Conservation (phyloP, 2,888 invertebrate species). For the Sceliomorpha sp. region DNA sequence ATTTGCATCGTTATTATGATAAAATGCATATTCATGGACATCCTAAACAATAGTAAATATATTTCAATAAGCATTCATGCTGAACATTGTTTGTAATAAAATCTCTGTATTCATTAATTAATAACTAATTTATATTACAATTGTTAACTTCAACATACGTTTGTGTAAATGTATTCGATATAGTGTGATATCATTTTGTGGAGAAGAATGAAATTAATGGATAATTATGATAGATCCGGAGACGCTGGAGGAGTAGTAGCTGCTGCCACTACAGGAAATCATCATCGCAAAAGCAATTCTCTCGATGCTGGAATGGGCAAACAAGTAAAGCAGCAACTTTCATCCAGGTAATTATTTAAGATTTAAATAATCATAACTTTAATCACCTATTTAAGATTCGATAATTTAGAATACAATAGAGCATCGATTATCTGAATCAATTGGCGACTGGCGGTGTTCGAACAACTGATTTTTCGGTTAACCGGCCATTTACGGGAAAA, state of each 20-base stretch:
- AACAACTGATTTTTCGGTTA: too few relatives aligned
- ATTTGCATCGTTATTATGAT: too few relatives aligned
- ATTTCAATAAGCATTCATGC: too few relatives aligned
- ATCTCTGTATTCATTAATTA: background rate
- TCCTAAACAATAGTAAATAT: too few relatives aligned
- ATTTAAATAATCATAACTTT: too few relatives aligned
- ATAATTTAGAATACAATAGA: background rate
- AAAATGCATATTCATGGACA: too few relatives aligned
- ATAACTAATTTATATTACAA: constrained; percentile 1
- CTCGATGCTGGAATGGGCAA: constrained; percentile 85
- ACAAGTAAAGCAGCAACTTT: constrained; percentile 81
- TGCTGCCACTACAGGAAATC: constrained; percentile 75
- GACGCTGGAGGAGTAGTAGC: constrained; percentile 71
- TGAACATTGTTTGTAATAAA: too few relatives aligned
- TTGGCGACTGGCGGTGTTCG: too few relatives aligned
- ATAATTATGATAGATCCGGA: constrained; percentile 66
- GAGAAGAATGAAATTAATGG: constrained; percentile 26
- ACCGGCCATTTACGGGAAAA: too few relatives aligned
- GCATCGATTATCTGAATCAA: too few relatives aligned
- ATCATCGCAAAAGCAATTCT: constrained; percentile 91
- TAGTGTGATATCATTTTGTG: background rate
- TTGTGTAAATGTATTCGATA: too few relatives aligned
- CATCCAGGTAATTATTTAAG: constrained; percentile 80
- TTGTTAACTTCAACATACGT: constrained; percentile 2
- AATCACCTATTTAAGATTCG: background rate